These are phyloP conservation scores for Siniperca scherzeri DNA, from an alignment of 2,797 vertebrate species.

Conservation along the genomic window DNA sequence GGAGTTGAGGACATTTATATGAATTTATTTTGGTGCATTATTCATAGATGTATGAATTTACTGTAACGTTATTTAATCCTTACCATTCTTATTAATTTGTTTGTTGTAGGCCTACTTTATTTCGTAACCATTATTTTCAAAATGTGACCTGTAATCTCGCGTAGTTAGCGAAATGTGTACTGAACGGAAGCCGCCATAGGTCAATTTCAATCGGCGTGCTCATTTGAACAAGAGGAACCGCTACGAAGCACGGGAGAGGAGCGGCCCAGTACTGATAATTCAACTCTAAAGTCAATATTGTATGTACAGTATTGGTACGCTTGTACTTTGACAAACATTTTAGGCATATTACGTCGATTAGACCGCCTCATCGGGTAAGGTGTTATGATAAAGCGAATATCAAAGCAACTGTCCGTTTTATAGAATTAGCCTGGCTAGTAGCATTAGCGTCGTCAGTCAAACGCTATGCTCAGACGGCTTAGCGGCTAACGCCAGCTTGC, in stretches of 20 bases:
- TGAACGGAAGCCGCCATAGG: conserved; percentile 77
- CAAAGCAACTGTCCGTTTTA: background rate
- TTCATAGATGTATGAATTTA: background rate
- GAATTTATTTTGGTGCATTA: background rate
- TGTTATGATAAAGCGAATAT: background rate
- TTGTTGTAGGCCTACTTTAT: background rate
- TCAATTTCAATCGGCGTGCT: conserved; percentile 75
- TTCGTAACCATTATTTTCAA: background rate
- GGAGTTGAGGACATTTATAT: too few species aligned
- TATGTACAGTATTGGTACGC: conserved; percentile 60
- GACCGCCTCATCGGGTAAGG: background rate
- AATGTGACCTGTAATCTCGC: conserved; percentile 55
- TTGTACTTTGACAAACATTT: background rate
- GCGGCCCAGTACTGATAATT: conserved; percentile 72
- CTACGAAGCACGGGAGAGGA: conserved; percentile 70
- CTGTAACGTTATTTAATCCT: background rate
- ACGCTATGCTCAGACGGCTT: conserved; percentile 36
- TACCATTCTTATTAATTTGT: background rate
- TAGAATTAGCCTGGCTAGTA: conserved; percentile 58
- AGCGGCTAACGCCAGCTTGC: conserved; percentile 66
- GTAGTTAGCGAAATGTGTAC: conserved; percentile 29
- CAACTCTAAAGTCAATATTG: conserved; percentile 73
- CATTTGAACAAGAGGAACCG: conserved; percentile 80
- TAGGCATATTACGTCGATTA: background rate
- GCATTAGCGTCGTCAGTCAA: conserved; percentile 43